Base-by-base conservation (phyloP, 2,888 invertebrate species). In the Oxytorus armatus region DNA sequence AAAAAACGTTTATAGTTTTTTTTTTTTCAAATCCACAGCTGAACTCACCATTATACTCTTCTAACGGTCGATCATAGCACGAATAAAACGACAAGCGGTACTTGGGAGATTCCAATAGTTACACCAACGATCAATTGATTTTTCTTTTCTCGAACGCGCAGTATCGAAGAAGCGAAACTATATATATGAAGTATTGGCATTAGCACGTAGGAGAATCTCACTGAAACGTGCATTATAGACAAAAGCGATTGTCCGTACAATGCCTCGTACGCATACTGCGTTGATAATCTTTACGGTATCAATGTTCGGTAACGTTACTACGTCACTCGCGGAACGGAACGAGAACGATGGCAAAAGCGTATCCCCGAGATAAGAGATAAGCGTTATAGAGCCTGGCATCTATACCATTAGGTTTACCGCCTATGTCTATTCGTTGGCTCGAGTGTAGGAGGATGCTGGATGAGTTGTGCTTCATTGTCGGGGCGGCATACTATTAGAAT, bases 401-500 rank as follows among this genome's bases (percentile, higher is more conserved):
- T 51, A 61, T 51, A 49, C 75, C 66, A 72, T 74, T 82, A 69
- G 78, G 57, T 68, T 53, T 42, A 49, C 65, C 65, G 72, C 75
- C 75, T 53, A 33, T 51, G 53, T 59, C 63, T 63, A 82, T 78
- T 75, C 53, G 74, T 57, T 57, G 55, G 47, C 57, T 51, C 47
- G 83, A 84, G 86, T 86, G 89, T 89, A 86, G 89, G 90, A 85
- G 88, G 88, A 85, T 83, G 85, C 80, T 81, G 84, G 86, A 90
- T 91, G 90, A 91, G 88, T 90, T 90, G 90, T 90, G 89, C 89
- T 86, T 90, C 89, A 90, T 90, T 91, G 90, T 90, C 89, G 89
- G 90, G 91, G 91, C 91, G 91, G 91, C 87, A 90, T 91, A 90
- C 82, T 85, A 91, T 91, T 91, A 90, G 88, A 91, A 90, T 91